These are phyloP conservation scores for Girardinus metallicus DNA, from an alignment of 2,797 vertebrate genomes.

Conservation along the genomic window DNA sequence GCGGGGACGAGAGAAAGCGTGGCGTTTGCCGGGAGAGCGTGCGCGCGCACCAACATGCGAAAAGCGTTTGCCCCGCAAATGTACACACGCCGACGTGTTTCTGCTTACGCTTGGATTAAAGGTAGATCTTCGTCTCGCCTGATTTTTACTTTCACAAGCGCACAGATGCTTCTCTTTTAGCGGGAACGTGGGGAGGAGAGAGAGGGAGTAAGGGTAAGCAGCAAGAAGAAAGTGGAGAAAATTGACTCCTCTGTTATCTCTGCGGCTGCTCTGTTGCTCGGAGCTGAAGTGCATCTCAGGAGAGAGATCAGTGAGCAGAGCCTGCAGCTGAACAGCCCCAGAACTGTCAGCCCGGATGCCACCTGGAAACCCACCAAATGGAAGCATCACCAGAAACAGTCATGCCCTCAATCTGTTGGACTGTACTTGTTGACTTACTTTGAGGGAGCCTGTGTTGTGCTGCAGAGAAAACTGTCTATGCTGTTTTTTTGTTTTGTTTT, in stretches of 20 bases:
- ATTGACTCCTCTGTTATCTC: slow-evolving; percentile 46
- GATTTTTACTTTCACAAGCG: slow-evolving; percentile 37
- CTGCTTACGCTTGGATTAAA: slow-evolving; percentile 39
- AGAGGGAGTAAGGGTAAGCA: not conserved
- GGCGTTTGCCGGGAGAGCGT: slow-evolving; percentile 48
- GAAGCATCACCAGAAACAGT: slow-evolving; percentile 36
- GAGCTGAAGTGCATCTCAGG: slow-evolving; percentile 45
- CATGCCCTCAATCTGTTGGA: slow-evolving; percentile 44
- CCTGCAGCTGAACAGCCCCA: slow-evolving; percentile 47
- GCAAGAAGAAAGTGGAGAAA: slow-evolving; percentile 38
- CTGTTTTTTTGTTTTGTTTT: not conserved
- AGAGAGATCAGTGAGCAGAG: slow-evolving; percentile 56
- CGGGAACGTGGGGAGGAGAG: not conserved
- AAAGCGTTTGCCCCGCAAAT: slow-evolving; percentile 49
- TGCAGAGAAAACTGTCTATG: slow-evolving; percentile 11
- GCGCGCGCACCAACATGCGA: not conserved
- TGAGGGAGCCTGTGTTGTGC: slow-evolving; percentile 11
- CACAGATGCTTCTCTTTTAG: slow-evolving; percentile 31
- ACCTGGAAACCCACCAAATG: slow-evolving; percentile 54
- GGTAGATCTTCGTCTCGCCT: slow-evolving; percentile 52
- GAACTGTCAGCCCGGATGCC: slow-evolving; percentile 28
- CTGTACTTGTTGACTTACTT: slow-evolving; percentile 35
- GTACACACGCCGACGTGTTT: slow-evolving; percentile 35
- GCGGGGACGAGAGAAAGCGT: slow-evolving; percentile 49
- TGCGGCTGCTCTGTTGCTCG: slow-evolving; percentile 28